Evolutionary conservation across 1,140 invertebrate genomes (phyloP).

Genomic region (Bombus terrestris): DNA sequence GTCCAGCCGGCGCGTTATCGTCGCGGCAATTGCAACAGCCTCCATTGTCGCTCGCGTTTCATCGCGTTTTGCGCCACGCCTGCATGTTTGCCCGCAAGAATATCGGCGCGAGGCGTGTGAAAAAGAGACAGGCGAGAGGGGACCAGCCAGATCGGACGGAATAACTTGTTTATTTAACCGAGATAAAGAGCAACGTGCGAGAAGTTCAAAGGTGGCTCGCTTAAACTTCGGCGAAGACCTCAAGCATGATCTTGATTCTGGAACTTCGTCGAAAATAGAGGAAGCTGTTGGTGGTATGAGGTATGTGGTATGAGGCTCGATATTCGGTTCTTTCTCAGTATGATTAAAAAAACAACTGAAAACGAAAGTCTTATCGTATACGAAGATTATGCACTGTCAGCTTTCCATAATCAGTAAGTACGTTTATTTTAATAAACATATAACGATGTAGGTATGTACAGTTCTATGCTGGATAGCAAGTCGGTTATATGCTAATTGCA

Average conservation of each 20-base stretch:
- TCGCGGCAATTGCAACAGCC: constrained; percentile 41
- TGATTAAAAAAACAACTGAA: too few relatives aligned
- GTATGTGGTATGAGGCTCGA: not conserved
- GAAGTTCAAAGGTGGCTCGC: constrained; percentile 23
- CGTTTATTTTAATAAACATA: not conserved
- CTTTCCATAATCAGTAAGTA: too few relatives aligned
- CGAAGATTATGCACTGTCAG: too few relatives aligned
- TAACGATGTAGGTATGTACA: not conserved
- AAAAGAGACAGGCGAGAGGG: not conserved
- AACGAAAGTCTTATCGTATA: too few relatives aligned
- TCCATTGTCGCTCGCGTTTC: constrained; percentile 39
- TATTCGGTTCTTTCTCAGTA: not conserved
- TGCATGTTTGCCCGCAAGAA: constrained; percentile 16
- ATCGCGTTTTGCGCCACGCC: constrained; percentile 17
- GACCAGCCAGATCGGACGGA: not conserved
- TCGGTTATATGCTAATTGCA: too few relatives aligned
- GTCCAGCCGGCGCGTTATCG: constrained; percentile 38
- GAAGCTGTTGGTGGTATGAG: not conserved
- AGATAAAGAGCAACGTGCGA: constrained; percentile 10
- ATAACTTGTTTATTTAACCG: constrained; percentile 12
- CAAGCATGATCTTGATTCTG: not conserved
- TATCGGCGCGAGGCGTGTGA: constrained; percentile 27
- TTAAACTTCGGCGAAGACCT: not conserved
- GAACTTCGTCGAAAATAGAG: not conserved
- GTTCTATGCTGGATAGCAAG: not conserved